A percentile compares a stretch with the other conserved stretches of the same genome.
Evolutionary conservation across 2,797 vertebrate genomes (phyloP).

Genomic region (Molossus alvarezi): DNA sequence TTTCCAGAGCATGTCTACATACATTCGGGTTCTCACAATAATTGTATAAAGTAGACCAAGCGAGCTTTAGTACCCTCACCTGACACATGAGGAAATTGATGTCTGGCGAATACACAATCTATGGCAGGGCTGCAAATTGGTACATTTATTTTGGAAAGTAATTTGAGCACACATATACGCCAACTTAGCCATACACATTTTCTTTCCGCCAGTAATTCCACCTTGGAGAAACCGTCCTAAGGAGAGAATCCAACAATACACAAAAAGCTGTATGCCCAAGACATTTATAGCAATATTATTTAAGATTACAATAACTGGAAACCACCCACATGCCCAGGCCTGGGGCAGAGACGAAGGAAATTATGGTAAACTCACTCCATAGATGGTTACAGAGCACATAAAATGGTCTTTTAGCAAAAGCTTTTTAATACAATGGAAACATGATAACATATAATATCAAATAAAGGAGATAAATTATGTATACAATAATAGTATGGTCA

Average conservation of each 20-base stretch:
- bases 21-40: background rate
- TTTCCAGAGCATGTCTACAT: background rate
- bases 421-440: background rate
- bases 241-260: background rate
- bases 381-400: background rate
- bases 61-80: background rate
- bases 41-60: background rate
- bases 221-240: background rate
- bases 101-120: background rate
- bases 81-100: background rate
- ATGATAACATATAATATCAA: background rate
- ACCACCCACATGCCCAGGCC: background rate
- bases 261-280: background rate
- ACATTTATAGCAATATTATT: slow-evolving; percentile 18
- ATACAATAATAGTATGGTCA: background rate
- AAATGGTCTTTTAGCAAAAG: background rate
- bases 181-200: background rate
- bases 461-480: background rate
- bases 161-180: background rate
- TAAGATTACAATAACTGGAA: slow-evolving; percentile 36
- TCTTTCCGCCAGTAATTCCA: background rate
- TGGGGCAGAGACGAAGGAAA: background rate
- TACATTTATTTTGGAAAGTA: background rate
- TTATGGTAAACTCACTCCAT: background rate
- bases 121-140: background rate